Evolutionary conservation across 2,113 vertebrate species (phyloP), one percentile per base, ranked within the genome.

Genomic region (Paralichthys olivaceus): DNA sequence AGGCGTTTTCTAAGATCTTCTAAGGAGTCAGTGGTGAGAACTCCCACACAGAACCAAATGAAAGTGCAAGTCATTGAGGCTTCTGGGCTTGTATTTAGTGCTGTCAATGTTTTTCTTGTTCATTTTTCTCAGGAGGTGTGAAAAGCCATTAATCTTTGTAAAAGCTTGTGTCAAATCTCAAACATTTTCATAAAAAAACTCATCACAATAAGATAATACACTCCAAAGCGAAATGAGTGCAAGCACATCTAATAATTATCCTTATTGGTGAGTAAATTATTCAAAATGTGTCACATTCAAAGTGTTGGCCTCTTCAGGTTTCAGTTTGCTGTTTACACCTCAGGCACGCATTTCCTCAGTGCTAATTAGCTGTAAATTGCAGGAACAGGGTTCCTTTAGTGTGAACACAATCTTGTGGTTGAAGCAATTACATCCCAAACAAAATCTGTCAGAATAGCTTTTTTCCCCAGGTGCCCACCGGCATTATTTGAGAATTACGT

Each of bases 1-100:
- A 72, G 80, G 86, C 66, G 53, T 15, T 58, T 81, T 75, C 40
- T 80, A 14, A 75, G 37, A 86, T 77, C 63, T 61, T 79, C 22
- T 19, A 43, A 51, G 14, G 58, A 74, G 67, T 67, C 55, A 43
- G 28, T 73, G 69, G 49, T 0, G 5, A 68, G 67, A 60, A 57
- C 75, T 51, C 61, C 53, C 70, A 67, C 78, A 64, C 47, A 61
- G 47, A 20, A 68, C 54, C 45, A 66, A 84, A 84, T 84, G 37
- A 82, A 86, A 86, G 64, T 26, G 57, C 79, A 60, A 65, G 82
- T 49, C 69, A 51, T 19, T 40, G 37, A 57, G 43, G 54, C 79
- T 73, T 54, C 28, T 45, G 45, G 45, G 14, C 4, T 15, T 49
- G 45, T 19, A 49, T 49, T 49, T 49, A 49, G 45, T 19, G 15